Evolutionary conservation across 2,113 vertebrate genomes (phyloP).

Genomic region (Melanerpes formicivorus): DNA sequence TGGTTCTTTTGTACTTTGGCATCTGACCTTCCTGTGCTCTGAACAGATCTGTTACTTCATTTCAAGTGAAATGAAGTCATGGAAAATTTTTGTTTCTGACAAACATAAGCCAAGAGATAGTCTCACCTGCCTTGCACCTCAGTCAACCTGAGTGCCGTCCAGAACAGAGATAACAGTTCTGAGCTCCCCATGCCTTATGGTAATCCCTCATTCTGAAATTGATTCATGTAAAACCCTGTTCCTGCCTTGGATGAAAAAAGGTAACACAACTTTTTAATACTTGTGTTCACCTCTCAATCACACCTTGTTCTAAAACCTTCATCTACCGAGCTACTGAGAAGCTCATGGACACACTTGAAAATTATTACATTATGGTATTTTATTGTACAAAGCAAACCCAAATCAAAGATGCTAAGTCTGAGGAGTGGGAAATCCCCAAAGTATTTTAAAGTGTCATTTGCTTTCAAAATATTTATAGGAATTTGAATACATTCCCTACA

Average conservation of each 20-base stretch:
- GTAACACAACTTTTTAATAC: neutral
- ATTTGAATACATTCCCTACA: neutral
- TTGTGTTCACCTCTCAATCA: neutral
- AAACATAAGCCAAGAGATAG: neutral
- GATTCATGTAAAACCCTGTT: neutral
- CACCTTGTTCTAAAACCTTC: neutral
- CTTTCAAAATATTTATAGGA: neutral
- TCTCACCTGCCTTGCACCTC: neutral
- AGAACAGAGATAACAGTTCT: neutral
- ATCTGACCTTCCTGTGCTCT: neutral
- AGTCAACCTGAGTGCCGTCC: neutral
- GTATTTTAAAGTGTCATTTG: slow-evolving; percentile 27
- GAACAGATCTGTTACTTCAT: neutral
- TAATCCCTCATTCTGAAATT: neutral
- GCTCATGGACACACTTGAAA: neutral
- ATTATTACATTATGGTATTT: neutral
- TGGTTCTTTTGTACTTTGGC: neutral
- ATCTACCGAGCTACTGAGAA: neutral
- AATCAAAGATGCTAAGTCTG: neutral
- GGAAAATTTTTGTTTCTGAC: neutral
- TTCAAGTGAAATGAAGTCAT: neutral
- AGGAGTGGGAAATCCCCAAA: neutral
- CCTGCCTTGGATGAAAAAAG: neutral
- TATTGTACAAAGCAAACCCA: slow-evolving; percentile 2
- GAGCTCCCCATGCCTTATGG: neutral